Evolutionary conservation across 2,113 vertebrate genomes (phyloP).

Genomic region (Spermophilus dauricus): DNA sequence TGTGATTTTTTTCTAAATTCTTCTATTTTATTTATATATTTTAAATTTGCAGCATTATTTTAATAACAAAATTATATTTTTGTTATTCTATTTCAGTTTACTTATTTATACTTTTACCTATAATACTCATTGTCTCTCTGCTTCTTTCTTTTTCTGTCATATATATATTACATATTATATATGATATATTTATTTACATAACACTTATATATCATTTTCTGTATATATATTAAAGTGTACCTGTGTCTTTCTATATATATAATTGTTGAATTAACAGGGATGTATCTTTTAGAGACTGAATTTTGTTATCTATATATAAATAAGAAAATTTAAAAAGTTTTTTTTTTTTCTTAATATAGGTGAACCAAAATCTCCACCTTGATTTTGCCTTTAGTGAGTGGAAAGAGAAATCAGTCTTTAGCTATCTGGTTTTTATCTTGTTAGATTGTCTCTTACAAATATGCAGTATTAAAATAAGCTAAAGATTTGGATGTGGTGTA

Average conservation of each 20-base stretch:
- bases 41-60: not conserved
- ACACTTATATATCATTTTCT: not conserved
- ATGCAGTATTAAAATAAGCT: not conserved
- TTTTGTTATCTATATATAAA: not conserved
- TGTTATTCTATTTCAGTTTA: not conserved
- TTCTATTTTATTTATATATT: not conserved
- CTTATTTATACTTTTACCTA: not conserved
- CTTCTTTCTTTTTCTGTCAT: not conserved
- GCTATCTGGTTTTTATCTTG: not conserved
- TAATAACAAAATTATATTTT: not conserved
- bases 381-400: not conserved
- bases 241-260: not conserved
- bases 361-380: not conserved
- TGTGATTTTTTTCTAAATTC: not conserved
- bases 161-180: not conserved
- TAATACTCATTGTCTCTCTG: not conserved
- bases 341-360: not conserved
- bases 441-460: not conserved
- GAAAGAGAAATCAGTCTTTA: not conserved
- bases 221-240: not conserved
- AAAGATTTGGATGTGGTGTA: not conserved
- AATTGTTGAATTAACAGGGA: not conserved
- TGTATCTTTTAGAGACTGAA: not conserved
- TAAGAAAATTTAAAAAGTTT: too few relatives aligned
- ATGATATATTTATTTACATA: not conserved